phyloP scores from a whole-genome alignment of 2,888 invertebrate species.

The Stratiomys singularior region DNA sequence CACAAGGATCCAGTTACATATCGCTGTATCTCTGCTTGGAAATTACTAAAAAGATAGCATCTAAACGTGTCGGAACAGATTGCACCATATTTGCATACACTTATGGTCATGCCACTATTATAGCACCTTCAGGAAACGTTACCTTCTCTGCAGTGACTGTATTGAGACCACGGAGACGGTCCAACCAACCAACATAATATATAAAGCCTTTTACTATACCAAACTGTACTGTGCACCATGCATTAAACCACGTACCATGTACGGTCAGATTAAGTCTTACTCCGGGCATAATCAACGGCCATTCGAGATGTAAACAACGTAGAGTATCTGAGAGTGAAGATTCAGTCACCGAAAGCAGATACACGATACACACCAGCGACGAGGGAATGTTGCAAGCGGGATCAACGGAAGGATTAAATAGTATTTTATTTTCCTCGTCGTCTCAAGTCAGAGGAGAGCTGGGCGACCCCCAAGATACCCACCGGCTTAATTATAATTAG shows the following conservation, averaged over 20 bases:
- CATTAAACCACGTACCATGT: slow-evolving; percentile 1
- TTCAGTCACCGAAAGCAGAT: neutral
- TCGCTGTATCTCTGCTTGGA: neutral
- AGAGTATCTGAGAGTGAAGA: neutral
- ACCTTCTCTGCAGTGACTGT: too few species aligned
- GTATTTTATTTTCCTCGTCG: neutral
- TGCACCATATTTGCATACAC: slow-evolving; percentile 48
- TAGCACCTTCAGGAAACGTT: slow-evolving; percentile 31
- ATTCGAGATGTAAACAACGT: neutral
- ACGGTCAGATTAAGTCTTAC: slow-evolving; percentile 29
- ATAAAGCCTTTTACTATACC: neutral
- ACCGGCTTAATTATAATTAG: slow-evolving; percentile 52
- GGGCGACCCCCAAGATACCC: slow-evolving; percentile 1
- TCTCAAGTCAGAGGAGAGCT: slow-evolving; percentile 1
- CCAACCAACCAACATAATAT: neutral
- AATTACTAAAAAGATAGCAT: slow-evolving; percentile 28
- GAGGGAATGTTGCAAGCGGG: neutral
- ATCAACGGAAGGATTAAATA: neutral
- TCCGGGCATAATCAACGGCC: slow-evolving; percentile 15
- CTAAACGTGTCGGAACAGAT: slow-evolving; percentile 36
- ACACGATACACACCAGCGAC: neutral
- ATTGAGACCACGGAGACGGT: neutral
- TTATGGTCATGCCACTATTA: slow-evolving; percentile 46
- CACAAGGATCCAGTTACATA: slow-evolving; percentile 15
- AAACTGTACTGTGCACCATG: neutral